Evolutionary conservation across 2,888 invertebrate species (phyloP), one percentile per base, ranked within the genome.

Genomic region (Cephus spinipes): DNA sequence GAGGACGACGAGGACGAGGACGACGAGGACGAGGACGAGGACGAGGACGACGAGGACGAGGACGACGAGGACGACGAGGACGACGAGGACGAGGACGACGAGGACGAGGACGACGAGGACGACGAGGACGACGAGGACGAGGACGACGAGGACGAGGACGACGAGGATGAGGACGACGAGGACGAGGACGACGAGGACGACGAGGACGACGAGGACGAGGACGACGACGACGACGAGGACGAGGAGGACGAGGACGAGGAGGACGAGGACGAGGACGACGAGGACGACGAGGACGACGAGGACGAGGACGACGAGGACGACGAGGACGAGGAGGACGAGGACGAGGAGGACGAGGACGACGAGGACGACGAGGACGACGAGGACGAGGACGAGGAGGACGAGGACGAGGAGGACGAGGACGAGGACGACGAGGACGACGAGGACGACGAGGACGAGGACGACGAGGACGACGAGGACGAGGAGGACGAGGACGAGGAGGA

Each of bases 141-240:
- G n/a, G n/a, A n/a, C 0, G 78, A 77, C 0, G 79, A 81, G 9
- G 79, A 79, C 12, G 73, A 78, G 23, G 9, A n/a, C n/a, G n/a
- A n/a, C n/a, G n/a, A n/a, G n/a, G n/a, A n/a, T n/a, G n/a, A n/a
- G n/a, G n/a, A n/a, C n/a, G n/a, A n/a, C n/a, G n/a, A n/a, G n/a
- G n/a, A n/a, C n/a, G n/a, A n/a, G n/a, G n/a, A n/a, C n/a, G 75
- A 79, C 31, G 80, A 81, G 12, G 79, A 79, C 11, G 30, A 30
- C n/a, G n/a, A 31, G 23, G 68, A 23, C 12, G 12, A 23, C 12
- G 23, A 23, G 12, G 68, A 68, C 68, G 68, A 68, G 68, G 68
- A 68, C 68, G 40, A 73, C 12, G 68, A 68, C 68, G 68, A 68
- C 68, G 68, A 68, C 68, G 68, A 68, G 12, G 68, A 68, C 68